phyloP scores from a whole-genome alignment of 1,140 invertebrate genomes.

The Tetragonula clypearis region DNA sequence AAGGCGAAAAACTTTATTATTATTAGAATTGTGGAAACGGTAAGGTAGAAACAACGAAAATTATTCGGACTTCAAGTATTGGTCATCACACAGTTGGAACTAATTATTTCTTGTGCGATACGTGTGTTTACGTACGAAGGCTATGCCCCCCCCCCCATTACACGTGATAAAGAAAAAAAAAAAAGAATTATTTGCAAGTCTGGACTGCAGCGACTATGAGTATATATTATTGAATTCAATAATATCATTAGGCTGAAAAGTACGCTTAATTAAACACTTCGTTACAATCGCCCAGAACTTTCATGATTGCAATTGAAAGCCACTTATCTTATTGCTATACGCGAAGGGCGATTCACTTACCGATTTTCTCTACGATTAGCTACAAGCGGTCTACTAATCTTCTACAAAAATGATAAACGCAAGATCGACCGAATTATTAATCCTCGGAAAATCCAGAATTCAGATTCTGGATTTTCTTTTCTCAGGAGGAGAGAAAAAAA shows the following conservation, averaged over 20 bases:
- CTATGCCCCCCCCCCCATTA: background rate
- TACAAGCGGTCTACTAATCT: background rate
- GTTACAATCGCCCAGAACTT: background rate
- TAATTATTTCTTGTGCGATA: background rate
- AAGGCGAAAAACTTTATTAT: slow-evolving; percentile 26
- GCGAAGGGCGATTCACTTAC: background rate
- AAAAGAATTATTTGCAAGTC: background rate
- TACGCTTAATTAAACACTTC: slow-evolving; percentile 3
- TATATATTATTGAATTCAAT: background rate
- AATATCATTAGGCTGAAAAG: background rate
- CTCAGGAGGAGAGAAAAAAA: too few relatives aligned
- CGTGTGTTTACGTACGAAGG: background rate
- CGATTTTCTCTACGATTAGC: background rate
- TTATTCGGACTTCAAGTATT: too few relatives aligned
- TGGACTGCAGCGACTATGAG: background rate
- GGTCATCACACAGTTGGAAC: background rate
- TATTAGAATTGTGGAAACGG: background rate
- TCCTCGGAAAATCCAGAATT: background rate
- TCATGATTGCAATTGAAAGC: slow-evolving; percentile 22
- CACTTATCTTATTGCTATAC: slow-evolving; percentile 17
- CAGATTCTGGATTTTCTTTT: background rate
- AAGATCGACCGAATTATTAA: background rate
- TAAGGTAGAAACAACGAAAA: background rate
- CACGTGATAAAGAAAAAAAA: too few relatives aligned
- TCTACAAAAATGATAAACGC: too few relatives aligned